A percentile compares a stretch with the other conserved stretches of the same genome.
These are phyloP conservation scores for Euura saliciscinereae DNA, from an alignment of 1,140 invertebrate genomes.

Conservation along the genomic window DNA sequence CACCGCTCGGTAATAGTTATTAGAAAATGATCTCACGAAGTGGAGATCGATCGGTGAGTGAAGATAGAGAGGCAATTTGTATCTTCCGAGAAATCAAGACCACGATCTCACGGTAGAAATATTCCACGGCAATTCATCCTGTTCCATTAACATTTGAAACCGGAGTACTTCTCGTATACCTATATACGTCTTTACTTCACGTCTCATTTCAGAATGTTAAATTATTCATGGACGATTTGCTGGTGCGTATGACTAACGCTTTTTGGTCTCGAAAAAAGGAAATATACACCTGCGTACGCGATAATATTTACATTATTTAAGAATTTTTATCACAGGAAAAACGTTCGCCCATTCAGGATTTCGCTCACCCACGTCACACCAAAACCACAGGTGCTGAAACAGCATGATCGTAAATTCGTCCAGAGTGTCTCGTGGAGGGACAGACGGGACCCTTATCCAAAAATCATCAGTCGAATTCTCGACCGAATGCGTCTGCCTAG, in stretches of 20 bases:
- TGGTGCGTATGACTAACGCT: neutral
- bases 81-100: neutral
- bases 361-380: neutral
- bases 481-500: neutral
- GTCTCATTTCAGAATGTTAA: neutral
- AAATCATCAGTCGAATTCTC: neutral
- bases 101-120: neutral
- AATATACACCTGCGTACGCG: neutral
- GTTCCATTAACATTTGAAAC: slow-evolving; percentile 1
- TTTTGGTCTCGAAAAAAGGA: too few species aligned
- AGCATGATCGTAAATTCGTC: neutral
- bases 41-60: too few species aligned
- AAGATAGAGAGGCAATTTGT: neutral
- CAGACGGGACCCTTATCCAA: neutral
- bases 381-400: neutral
- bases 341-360: neutral
- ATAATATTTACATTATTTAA: neutral
- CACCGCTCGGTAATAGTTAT: too few species aligned
- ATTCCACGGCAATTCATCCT: neutral
- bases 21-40: too few species aligned
- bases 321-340: neutral
- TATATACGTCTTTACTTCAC: too few species aligned
- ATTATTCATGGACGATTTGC: neutral
- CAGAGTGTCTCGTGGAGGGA: neutral
- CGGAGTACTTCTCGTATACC: too few species aligned